Evolutionary conservation across 2,797 vertebrate genomes (phyloP).

Genomic region (Notolepis coatsorum): DNA sequence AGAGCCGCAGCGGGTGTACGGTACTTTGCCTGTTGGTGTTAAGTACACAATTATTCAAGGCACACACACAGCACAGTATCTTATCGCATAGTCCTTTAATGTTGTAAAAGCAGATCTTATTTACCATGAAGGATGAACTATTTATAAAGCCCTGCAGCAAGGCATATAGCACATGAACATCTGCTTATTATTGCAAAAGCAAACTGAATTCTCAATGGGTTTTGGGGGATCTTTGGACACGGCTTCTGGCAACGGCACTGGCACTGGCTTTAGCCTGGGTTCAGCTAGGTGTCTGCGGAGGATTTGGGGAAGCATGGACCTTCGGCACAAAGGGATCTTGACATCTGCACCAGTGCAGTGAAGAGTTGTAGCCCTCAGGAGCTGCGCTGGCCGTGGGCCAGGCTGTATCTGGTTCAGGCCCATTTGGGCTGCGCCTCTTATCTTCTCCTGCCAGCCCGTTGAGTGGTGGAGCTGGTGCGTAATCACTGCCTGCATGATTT

Average conservation of each 20-base stretch:
- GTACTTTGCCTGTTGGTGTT: constrained; percentile 1
- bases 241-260: neutral
- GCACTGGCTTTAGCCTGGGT: neutral
- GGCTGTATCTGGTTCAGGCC: constrained; percentile 31
- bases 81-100: constrained; percentile 22
- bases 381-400: constrained; percentile 28
- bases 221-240: neutral
- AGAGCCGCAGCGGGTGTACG: neutral
- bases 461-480: constrained; percentile 26
- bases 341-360: constrained; percentile 30
- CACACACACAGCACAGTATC: constrained; percentile 20
- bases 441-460: constrained; percentile 63
- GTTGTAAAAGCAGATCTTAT: constrained; percentile 29
- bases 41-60: constrained; percentile 37
- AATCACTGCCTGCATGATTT: constrained; percentile 28
- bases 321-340: constrained; percentile 16
- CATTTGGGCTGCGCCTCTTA: constrained; percentile 52
- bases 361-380: constrained; percentile 36
- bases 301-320: neutral
- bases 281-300: constrained; percentile 25
- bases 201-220: neutral
- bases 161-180: constrained; percentile 3
- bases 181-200: neutral
- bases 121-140: constrained; percentile 36
- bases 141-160: constrained; percentile 21